phyloP scores from a whole-genome alignment of 2,113 vertebrate species.

The Rhabdornis inornatus region DNA sequence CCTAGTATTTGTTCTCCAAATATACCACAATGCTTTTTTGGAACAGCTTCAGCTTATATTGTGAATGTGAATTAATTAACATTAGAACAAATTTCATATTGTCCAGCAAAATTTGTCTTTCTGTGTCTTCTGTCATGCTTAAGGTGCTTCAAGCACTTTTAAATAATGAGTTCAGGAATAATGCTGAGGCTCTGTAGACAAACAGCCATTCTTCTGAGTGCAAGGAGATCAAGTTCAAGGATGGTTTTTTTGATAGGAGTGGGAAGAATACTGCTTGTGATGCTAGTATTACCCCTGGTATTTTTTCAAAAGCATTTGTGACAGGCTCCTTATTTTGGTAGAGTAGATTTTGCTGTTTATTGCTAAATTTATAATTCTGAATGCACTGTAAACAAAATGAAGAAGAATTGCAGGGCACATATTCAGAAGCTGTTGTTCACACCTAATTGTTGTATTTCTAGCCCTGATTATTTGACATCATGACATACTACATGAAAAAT shows the following conservation, averaged over 20 bases:
- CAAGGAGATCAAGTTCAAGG: not conserved
- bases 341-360: not conserved
- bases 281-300: not conserved
- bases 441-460: not conserved
- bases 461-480: not conserved
- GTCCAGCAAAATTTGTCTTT: not conserved
- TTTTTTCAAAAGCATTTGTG: not conserved
- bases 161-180: not conserved
- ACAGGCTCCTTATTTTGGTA: not conserved
- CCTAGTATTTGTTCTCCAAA: not conserved
- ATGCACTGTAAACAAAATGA: not conserved
- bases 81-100: not conserved
- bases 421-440: conserved; percentile 5
- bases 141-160: not conserved
- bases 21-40: not conserved
- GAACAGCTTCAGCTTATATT: not conserved
- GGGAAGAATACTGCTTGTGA: not conserved
- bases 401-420: not conserved
- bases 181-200: not conserved
- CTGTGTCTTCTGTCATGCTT: not conserved
- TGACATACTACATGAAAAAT: not conserved
- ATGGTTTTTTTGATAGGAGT: not conserved
- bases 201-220: not conserved
- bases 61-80: conserved; percentile 19
- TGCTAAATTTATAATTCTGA: conserved; percentile 19